Percentiles rank a stretch among this genome's conserved stretches.
Conservation (phyloP, 1,140 invertebrate species). For the Agraylea sexmaculata region DNA sequence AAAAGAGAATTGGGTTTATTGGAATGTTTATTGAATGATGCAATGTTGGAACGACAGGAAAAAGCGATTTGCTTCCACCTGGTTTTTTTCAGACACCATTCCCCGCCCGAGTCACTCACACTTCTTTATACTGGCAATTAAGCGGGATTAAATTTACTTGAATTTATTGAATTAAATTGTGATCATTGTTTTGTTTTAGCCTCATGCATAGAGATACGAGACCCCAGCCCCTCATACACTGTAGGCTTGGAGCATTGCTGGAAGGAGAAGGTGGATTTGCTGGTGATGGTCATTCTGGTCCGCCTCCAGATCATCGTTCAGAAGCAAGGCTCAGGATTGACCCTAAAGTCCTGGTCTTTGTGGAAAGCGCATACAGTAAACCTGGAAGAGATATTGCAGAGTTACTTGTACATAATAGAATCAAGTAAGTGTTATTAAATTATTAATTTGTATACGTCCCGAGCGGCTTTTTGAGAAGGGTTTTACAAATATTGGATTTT, state of each 20-base stretch:
- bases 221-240: conserved; percentile 67
- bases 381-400: conserved; percentile 87
- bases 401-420: conserved; percentile 82
- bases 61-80: too few species aligned
- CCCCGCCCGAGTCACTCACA: neutral
- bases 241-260: conserved; percentile 49
- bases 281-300: conserved; percentile 36
- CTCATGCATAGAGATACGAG: conserved; percentile 62
- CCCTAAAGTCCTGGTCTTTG: conserved; percentile 85
- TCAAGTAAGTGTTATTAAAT: conserved; percentile 67
- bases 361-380: conserved; percentile 87
- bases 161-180: neutral
- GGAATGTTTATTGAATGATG: too few species aligned
- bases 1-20: too few species aligned
- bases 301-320: conserved; percentile 66
- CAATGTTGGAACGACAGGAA: too few species aligned
- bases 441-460: too few species aligned
- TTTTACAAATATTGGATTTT: too few species aligned
- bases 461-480: too few species aligned
- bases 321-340: conserved; percentile 74
- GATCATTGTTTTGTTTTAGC: conserved; percentile 37
- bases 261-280: conserved; percentile 45
- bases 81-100: too few species aligned
- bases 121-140: too few species aligned
- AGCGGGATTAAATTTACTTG: too few species aligned